Evolutionary conservation across 1,140 invertebrate genomes (phyloP), one percentile per base, ranked within the genome.

Genomic region (Halictus rubicundus): DNA sequence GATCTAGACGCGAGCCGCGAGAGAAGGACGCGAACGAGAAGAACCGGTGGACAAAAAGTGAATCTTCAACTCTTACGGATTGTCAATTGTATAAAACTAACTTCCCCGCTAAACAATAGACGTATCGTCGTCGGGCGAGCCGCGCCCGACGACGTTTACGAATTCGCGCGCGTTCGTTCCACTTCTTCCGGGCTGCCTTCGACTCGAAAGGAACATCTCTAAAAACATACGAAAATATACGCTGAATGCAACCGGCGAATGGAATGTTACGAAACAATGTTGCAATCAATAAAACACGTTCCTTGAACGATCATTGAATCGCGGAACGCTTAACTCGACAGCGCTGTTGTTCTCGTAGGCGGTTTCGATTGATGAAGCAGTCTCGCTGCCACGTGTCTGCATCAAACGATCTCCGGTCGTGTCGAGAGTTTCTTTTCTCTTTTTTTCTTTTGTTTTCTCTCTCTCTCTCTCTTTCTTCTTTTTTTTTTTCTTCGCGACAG

Each of bases 401-500:
- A 32, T 32, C 32, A 32, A 32, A 32, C 32, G 32, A 32, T 32
- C 32, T 5, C n/a, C n/a, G n/a, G 32, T 32, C 32, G 32, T 32
- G 32, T 32, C 32, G 32, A 32, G 5, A n/a, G n/a, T n/a, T n/a
- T n/a, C 2, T 10, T 49, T 49, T 49, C 9, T 49, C 46, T 49
- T 10, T 49, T 10, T 10, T 2, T 49, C 9, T 49, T 12, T 10
- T 10, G 5, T 12, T 10, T 12, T 16, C 46, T 49, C 46, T 10
- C 9, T 10, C 46, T 10, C 9, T 49, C 46, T 16, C 10, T 16
- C 10, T 52, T 19, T 52, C 49, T 19, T 5, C 0, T 12, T 2
- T 19, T 52, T 19, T 52, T 12, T 52, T 54, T n/a, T 57, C 85
- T 83, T 59, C 77, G 49, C 81, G 61, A 77, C 78, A 70, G 68